Conservation (phyloP, 2,888 invertebrate genomes). For the Yponomeuta malinellus region DNA sequence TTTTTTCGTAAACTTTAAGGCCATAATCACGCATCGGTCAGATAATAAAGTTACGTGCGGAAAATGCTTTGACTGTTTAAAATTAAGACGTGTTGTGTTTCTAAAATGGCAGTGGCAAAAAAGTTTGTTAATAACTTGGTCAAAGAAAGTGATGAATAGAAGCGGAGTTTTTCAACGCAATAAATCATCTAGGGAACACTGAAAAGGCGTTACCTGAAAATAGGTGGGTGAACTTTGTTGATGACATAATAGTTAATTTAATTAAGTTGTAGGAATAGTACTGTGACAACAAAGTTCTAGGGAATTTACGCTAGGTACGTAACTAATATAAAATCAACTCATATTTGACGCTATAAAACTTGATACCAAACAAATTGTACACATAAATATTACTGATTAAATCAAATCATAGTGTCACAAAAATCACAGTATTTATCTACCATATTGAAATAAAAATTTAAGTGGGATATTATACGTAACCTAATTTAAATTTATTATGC, state of each 20-base stretch:
- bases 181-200: conserved; percentile 27
- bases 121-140: neutral
- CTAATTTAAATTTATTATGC: too few species aligned
- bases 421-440: too few species aligned
- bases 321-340: too few species aligned
- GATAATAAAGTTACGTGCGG: neutral
- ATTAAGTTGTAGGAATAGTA: too few species aligned
- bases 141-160: conserved; percentile 3
- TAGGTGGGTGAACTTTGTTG: neutral
- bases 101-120: neutral
- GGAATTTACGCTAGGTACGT: too few species aligned
- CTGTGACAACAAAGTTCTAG: too few species aligned
- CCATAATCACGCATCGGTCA: neutral
- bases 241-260: neutral
- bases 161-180: neutral
- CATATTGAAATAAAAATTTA: too few species aligned
- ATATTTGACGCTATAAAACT: too few species aligned
- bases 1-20: conserved; percentile 42
- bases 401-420: too few species aligned
- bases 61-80: neutral
- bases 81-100: neutral
- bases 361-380: too few species aligned
- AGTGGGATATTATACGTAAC: too few species aligned
- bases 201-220: conserved; percentile 34
- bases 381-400: too few species aligned